Base-by-base conservation (phyloP, 2,113 vertebrate genomes). In the Xiphophorus couchianus region DNA sequence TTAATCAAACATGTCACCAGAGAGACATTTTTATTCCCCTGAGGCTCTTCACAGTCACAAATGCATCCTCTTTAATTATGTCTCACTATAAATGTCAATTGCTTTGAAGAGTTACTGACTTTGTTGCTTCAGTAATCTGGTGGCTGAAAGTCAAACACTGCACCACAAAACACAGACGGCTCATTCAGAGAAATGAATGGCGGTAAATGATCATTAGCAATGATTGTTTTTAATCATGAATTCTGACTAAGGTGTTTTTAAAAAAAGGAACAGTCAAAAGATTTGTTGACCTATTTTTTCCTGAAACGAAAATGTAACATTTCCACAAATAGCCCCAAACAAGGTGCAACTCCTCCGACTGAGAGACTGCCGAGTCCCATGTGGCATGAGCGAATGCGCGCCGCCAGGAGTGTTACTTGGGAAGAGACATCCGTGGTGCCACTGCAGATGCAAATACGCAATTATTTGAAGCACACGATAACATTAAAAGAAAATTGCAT, bases 401-500 rank as follows among this genome's bases (percentile, higher is more conserved):
- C 64, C 74, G 84, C 87, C 65, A 66, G 62, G 77, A 91, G 86
- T 83, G 85, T 58, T 84, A 84, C 85, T 86, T 2, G 48, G 84
- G 87, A 86, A 88, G 86, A 84, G 61, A 84, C 65, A 77, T 74
- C 72, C 31, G 42, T 69, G 77, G 76, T 65, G 72, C 58, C 69
- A 35, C 62, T 42, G 63, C 69, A 25, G 79, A 91, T 88, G 85
- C 80, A 90, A 90, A 91, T 84, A 74, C 84, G 82, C 85, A 91
- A 92, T 90, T 89, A 90, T 78, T 86, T 87, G 80, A 90, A 90
- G 85, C 71, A 86, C 61, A 39, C 39, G 74, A 90, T 77, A 71
- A 87, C 88, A 84, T 77, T 65, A 70, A 88, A 88, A 84, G 70
- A 68, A 87, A 80, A 81, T 76, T 66, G 74, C 70, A 84, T 89